phyloP scores from a whole-genome alignment of 2,888 invertebrate species.

The Erebia ligea region DNA sequence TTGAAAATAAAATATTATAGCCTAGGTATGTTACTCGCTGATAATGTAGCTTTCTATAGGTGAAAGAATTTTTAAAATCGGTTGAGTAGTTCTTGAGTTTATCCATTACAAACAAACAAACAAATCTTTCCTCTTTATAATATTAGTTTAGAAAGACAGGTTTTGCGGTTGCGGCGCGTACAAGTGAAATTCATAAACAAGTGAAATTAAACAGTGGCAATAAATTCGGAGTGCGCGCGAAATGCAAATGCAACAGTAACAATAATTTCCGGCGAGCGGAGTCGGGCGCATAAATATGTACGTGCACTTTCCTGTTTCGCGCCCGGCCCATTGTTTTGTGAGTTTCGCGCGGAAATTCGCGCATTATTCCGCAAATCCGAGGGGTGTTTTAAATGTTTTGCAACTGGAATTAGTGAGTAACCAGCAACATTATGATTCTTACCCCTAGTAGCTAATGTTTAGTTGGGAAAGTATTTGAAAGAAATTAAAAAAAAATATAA shows the following conservation, averaged over 20 bases:
- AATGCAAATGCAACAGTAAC: constrained; percentile 52
- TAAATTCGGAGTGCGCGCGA: constrained; percentile 48
- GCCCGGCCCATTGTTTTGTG: constrained; percentile 38
- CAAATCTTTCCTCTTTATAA: too few species aligned
- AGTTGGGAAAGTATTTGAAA: too few species aligned
- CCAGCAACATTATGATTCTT: too few species aligned
- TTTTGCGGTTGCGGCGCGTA: neutral
- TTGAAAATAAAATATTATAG: too few species aligned
- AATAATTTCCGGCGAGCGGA: constrained; percentile 50
- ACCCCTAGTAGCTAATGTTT: too few species aligned
- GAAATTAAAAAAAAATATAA: too few species aligned
- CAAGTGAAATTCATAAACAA: constrained; percentile 41
- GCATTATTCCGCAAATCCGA: constrained; percentile 8
- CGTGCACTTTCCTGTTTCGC: constrained; percentile 41
- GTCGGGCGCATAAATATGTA: constrained; percentile 43
- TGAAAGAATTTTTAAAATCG: too few species aligned
- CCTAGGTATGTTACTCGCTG: too few species aligned
- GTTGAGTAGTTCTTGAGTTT: too few species aligned
- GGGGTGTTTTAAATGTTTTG: constrained; percentile 11
- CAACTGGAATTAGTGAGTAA: constrained; percentile 11
- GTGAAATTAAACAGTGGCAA: constrained; percentile 47
- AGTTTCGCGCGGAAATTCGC: constrained; percentile 20
- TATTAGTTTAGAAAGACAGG: too few species aligned
- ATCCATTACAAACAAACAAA: too few species aligned
- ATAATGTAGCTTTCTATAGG: too few species aligned